Conservation (phyloP, 2,797 vertebrate genomes). For the Gallinago nigripennis region DNA sequence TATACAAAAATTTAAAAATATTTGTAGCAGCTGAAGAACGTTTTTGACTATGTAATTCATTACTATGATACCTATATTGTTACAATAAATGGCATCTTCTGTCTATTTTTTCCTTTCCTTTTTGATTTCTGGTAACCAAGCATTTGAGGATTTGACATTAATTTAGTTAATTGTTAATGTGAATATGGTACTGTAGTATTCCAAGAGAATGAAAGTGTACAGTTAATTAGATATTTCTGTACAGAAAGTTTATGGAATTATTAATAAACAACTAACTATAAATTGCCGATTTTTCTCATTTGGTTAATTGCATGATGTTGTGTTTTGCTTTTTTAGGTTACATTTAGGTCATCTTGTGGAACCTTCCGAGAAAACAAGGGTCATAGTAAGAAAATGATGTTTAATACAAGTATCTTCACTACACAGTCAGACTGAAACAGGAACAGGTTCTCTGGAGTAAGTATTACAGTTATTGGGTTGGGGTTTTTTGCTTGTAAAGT, state of each 20-base stretch:
- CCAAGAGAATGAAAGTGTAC: background rate
- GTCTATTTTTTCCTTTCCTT: background rate
- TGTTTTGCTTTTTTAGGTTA: background rate
- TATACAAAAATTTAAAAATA: background rate
- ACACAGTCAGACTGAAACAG: background rate
- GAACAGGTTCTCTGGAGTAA: constrained; percentile 8
- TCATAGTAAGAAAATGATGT: constrained; percentile 5
- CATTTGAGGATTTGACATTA: background rate
- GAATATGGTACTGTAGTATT: background rate
- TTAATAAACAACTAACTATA: background rate
- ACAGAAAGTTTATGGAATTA: background rate
- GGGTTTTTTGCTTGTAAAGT: background rate
- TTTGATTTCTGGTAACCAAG: background rate
- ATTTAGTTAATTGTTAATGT: background rate
- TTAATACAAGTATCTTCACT: background rate
- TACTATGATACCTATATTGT: background rate
- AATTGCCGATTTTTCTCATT: background rate
- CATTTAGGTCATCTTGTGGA: background rate
- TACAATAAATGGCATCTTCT: background rate
- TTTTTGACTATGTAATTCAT: background rate
- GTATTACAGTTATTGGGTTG: background rate
- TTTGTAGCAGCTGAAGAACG: background rate
- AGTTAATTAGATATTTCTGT: background rate
- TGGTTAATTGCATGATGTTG: background rate
- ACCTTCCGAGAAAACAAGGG: background rate